phyloP scores from a whole-genome alignment of 1,140 invertebrate species.

The Eriocheir sinensis region DNA sequence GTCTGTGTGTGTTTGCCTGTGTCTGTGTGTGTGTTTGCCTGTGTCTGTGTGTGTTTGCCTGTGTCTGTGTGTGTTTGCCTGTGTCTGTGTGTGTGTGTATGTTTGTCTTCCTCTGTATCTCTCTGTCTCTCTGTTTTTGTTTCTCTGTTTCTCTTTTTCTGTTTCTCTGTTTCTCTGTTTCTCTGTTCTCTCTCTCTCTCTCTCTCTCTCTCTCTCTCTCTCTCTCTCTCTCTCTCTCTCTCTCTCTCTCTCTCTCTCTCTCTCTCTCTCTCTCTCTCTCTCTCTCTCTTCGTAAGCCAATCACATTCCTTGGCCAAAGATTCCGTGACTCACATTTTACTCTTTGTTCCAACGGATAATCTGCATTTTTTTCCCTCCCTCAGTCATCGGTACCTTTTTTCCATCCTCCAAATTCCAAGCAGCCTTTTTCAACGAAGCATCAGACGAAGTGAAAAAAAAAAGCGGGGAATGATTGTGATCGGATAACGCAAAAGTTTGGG shows the following conservation, averaged over 20 bases:
- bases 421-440: no score
- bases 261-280: not conserved
- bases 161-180: not conserved
- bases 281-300: no score
- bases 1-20: not conserved
- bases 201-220: constrained; percentile 14
- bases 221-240: not conserved
- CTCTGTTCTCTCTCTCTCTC: constrained; percentile 2
- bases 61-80: not conserved
- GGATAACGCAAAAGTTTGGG: no score
- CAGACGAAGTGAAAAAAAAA: no score
- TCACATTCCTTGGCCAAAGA: no score
- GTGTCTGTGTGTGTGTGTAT: not conserved
- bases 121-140: not conserved
- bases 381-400: no score
- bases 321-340: no score
- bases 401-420: no score
- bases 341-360: no score
- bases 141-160: not conserved
- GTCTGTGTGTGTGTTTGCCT: not conserved
- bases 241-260: not conserved
- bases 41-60: not conserved
- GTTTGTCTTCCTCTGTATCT: not conserved
- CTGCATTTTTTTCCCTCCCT: no score
- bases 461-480: no score